Evolutionary conservation across 2,113 vertebrate genomes (phyloP).

Genomic region (Copsychus sechellarum): DNA sequence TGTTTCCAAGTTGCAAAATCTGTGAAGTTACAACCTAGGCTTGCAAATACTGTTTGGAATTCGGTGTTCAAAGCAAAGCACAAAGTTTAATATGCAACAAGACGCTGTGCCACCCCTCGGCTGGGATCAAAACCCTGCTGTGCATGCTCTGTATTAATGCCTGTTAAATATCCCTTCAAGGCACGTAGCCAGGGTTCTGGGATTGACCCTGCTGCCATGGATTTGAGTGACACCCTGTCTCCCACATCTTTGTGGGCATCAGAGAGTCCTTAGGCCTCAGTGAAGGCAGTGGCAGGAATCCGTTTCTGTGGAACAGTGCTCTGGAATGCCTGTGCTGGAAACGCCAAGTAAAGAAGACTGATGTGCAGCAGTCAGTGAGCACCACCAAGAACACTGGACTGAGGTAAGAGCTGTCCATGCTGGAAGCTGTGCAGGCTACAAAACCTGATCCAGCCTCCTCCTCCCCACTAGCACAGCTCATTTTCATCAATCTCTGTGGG

Average conservation of each 20-base stretch:
- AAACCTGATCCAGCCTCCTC: background rate
- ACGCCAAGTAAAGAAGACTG: background rate
- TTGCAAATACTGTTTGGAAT: background rate
- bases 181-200: background rate
- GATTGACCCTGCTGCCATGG: background rate
- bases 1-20: background rate
- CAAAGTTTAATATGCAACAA: background rate
- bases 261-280: fast-evolving
- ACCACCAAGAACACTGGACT: background rate
- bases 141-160: fast-evolving
- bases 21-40: background rate
- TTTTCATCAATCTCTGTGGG: conserved; percentile 77
- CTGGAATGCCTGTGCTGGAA: background rate
- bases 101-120: background rate
- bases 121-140: background rate
- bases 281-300: background rate
- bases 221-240: background rate
- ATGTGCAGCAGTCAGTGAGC: background rate
- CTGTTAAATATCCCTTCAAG: background rate
- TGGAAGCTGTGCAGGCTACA: background rate
- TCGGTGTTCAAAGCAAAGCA: background rate
- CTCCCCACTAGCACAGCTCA: background rate
- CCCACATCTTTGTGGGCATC: background rate
- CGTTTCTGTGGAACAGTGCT: background rate
- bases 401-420: background rate